Percentiles rank a stretch among this genome's conserved stretches.
These are phyloP conservation scores for Pterostichus niger DNA, from an alignment of 2,888 invertebrate genomes.

Conservation along the genomic window DNA sequence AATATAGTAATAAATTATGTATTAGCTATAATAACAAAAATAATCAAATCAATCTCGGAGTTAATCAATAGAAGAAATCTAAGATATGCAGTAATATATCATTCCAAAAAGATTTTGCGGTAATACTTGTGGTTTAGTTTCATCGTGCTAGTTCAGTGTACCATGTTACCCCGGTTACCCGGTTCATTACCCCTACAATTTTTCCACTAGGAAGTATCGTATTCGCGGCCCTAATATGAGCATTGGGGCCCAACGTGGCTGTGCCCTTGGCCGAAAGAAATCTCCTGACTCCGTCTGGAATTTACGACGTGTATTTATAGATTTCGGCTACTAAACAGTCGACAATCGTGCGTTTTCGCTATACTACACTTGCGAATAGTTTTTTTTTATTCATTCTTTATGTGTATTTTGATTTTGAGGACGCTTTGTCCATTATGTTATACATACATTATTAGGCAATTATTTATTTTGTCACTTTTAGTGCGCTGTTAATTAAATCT, in stretches of 20 bases:
- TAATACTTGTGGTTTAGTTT: not conserved
- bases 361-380: constrained; percentile 1
- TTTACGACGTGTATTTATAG: constrained; percentile 56
- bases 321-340: constrained; percentile 40
- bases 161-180: no score
- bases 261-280: constrained; percentile 46
- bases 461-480: no score
- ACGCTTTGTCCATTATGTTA: not conserved
- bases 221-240: constrained; percentile 27
- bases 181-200: not conserved
- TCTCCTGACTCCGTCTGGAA: constrained; percentile 53
- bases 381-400: not conserved
- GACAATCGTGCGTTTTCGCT: constrained; percentile 30
- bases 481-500: no score
- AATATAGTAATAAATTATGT: no score
- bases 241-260: not conserved
- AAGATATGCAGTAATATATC: no score
- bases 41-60: no score
- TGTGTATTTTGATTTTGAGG: constrained; percentile 15
- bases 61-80: no score
- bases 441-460: not conserved
- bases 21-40: no score
- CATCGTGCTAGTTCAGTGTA: not conserved
- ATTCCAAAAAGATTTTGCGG: not conserved
- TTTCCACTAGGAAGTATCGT: constrained; percentile 13